Evolutionary conservation across 2,797 vertebrate species (phyloP).

Genomic region (Chaunax sp.): DNA sequence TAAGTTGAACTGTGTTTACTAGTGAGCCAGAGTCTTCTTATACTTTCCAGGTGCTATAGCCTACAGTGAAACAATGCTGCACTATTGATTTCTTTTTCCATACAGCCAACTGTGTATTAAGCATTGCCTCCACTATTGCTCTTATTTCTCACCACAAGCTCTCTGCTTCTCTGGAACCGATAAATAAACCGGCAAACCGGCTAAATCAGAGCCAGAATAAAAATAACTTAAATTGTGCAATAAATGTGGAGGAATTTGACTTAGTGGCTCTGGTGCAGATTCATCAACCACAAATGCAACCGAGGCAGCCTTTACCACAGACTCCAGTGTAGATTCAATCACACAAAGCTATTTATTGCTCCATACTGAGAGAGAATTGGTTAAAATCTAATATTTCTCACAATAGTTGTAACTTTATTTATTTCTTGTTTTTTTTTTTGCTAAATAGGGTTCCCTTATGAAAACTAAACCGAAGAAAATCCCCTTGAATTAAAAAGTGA

Average conservation of each 20-base stretch:
- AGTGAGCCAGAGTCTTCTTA: conserved; percentile 52
- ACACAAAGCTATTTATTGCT: conserved; percentile 53
- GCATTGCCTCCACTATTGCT: conserved; percentile 39
- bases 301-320: conserved; percentile 17
- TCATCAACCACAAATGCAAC: conserved; percentile 45
- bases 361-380: conserved; percentile 29
- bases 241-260: conserved; percentile 52
- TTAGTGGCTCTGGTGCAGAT: conserved; percentile 42
- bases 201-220: conserved; percentile 56
- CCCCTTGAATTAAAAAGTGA: conserved; percentile 68
- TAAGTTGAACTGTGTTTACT: conserved; percentile 52
- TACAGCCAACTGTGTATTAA: conserved; percentile 56
- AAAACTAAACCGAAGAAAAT: conserved; percentile 66
- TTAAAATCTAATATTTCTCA: conserved; percentile 51
- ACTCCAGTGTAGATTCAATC: conserved; percentile 41
- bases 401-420: conserved; percentile 21
- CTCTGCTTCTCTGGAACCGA: conserved; percentile 35
- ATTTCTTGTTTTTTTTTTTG: conserved; percentile 21
- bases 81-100: conserved; percentile 69
- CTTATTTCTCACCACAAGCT: conserved; percentile 26
- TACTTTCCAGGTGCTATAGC: conserved; percentile 63
- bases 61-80: conserved; percentile 67
- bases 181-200: conserved; percentile 40
- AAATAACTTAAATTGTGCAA: conserved; percentile 55
- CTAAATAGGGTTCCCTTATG: conserved; percentile 57